Evolutionary conservation across 2,888 invertebrate genomes (phyloP).

Genomic region (Apamea crenata): DNA sequence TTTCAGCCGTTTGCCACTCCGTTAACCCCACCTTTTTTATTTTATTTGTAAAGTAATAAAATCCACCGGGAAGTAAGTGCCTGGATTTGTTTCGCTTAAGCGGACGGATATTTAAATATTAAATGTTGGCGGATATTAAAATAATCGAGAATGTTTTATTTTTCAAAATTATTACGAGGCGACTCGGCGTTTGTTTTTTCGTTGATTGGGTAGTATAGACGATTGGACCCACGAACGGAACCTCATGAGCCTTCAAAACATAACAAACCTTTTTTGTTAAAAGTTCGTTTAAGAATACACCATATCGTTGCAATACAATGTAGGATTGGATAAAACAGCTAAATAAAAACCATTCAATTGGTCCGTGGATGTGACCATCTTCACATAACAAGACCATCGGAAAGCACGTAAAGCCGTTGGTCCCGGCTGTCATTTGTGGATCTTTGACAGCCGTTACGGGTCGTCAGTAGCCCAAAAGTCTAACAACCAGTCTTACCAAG

Average conservation of each 20-base stretch:
- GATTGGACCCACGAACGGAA: neutral
- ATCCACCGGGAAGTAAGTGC: conserved; percentile 50
- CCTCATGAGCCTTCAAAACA: neutral
- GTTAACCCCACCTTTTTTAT: conserved; percentile 76
- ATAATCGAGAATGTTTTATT: conserved; percentile 2
- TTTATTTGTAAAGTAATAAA: conserved; percentile 64
- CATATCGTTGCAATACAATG: neutral
- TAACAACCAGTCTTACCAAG: too few relatives aligned
- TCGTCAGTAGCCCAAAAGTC: too few relatives aligned
- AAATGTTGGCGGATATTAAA: neutral
- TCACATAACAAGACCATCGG: too few relatives aligned
- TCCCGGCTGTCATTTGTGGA: too few relatives aligned
- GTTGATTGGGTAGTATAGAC: neutral
- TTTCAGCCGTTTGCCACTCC: conserved; percentile 83
- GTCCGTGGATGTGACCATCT: too few relatives aligned
- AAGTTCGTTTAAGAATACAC: neutral
- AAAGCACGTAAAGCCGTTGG: too few relatives aligned
- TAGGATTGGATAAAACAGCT: neutral
- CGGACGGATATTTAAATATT: conserved; percentile 25
- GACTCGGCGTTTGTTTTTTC: neutral
- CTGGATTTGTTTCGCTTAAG: conserved; percentile 35
- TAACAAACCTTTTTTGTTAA: neutral
- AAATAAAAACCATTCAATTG: neutral
- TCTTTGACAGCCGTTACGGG: too few relatives aligned
- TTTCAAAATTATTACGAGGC: neutral